These are phyloP conservation scores for Apteryx owenii DNA, from an alignment of 2,113 vertebrate genomes.

Conservation along the genomic window DNA sequence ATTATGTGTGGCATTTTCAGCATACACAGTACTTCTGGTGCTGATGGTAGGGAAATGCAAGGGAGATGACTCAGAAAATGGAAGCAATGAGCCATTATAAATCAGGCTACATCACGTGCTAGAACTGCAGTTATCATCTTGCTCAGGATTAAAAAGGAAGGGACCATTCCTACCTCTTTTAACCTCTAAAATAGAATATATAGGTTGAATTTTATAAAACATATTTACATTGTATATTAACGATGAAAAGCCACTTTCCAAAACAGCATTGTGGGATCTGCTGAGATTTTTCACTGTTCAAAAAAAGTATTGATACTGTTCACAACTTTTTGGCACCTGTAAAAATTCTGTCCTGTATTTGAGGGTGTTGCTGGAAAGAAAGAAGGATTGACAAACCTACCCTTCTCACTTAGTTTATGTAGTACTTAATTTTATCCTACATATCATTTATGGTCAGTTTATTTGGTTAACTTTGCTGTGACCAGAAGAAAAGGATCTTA, in stretches of 20 bases:
- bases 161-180: not conserved
- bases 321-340: not conserved
- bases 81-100: not conserved
- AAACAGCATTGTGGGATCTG: not conserved
- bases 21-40: not conserved
- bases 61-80: conserved; percentile 21
- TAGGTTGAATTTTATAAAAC: not conserved
- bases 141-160: not conserved
- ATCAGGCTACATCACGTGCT: not conserved
- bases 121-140: rapidly evolving
- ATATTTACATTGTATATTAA: not conserved
- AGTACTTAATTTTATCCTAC: not conserved
- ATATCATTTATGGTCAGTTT: not conserved
- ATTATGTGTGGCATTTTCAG: not conserved
- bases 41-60: not conserved
- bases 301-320: not conserved
- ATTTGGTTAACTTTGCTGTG: not conserved
- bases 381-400: not conserved
- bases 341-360: not conserved
- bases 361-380: not conserved
- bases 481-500: not conserved
- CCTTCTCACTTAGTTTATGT: not conserved
- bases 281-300: not conserved
- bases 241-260: not conserved
- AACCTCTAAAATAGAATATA: not conserved